Base-by-base conservation (phyloP, 2,113 vertebrate species). In the Carassius auratus region DNA sequence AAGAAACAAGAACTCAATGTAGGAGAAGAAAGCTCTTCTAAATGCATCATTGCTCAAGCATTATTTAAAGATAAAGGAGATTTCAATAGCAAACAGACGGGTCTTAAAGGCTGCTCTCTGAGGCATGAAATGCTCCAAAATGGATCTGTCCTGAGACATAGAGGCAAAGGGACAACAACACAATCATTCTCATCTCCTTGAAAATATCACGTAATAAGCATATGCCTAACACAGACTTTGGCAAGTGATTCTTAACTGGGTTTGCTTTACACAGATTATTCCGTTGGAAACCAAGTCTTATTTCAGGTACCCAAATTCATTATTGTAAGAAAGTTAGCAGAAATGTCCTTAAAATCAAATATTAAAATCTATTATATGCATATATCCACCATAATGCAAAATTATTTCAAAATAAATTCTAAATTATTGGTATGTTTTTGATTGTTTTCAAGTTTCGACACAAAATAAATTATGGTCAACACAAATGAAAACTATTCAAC, bases 71-170 rank as follows among this genome's bases (percentile, higher is more conserved):
- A 66, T 73, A 77, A 87, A 77, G 30, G 64, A 81, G 68, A 75
- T 84, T 77, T 69, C 84, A 77, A 81, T 86, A 76, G 71, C 74
- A 84, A 89, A 64, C 77, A 61, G 71, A 62, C 76, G n/a, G 30
- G 81, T 52, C 61, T 81, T 59, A 84, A 86, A 69, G 59, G 76
- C 30, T 73, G 55, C 38, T 66, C 79, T 83, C 30, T 78, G 59
- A 79, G 78, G 76, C 64, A 74, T 66, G 52, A 84, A 78, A 86
- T 55, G 23, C 88, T 68, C 9, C 23, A 74, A 76, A 68, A 85
- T 83, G 38, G 78, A 77, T 83, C 68, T 85, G 62, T 69, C 7
- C 57, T 45, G 73, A 84, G 26, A 86, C 9, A 33, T 62, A 74
- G 52, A 36, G 78, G 78, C 57, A 69, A 73, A 83, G 33, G 55